Conservation (phyloP, 2,113 vertebrate species). For the Phalacrocorax carbo region DNA sequence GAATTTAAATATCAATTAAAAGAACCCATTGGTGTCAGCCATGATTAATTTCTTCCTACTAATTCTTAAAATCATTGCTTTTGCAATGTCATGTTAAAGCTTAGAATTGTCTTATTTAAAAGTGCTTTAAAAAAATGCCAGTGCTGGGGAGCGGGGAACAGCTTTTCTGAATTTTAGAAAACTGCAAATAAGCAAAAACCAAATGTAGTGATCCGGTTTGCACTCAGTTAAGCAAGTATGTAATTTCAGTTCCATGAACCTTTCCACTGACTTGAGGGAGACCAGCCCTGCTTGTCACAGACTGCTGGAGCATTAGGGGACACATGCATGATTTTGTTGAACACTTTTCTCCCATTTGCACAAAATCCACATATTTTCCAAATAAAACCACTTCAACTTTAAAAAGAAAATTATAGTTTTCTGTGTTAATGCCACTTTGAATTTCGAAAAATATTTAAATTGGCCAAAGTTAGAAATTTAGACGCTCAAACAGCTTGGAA, state of each 20-base stretch:
- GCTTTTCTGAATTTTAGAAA: neutral
- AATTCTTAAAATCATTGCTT: neutral
- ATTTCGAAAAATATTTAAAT: neutral
- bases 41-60: neutral
- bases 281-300: neutral
- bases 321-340: neutral
- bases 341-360: neutral
- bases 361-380: neutral
- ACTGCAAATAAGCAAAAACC: neutral
- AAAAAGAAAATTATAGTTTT: neutral
- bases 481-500: neutral
- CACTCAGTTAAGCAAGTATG: neutral
- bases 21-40: neutral
- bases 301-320: neutral
- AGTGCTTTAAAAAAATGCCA: neutral
- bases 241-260: neutral
- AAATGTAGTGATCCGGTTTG: neutral
- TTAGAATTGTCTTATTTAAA: neutral
- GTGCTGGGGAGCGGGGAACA: neutral
- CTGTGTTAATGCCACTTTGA: neutral
- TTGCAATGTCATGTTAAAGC: neutral
- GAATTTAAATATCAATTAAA: conserved; percentile 19
- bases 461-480: neutral
- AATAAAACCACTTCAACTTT: neutral
- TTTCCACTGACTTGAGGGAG: neutral